Evolutionary conservation across 2,797 vertebrate genomes (phyloP).

Genomic region (Manis pentadactyla): DNA sequence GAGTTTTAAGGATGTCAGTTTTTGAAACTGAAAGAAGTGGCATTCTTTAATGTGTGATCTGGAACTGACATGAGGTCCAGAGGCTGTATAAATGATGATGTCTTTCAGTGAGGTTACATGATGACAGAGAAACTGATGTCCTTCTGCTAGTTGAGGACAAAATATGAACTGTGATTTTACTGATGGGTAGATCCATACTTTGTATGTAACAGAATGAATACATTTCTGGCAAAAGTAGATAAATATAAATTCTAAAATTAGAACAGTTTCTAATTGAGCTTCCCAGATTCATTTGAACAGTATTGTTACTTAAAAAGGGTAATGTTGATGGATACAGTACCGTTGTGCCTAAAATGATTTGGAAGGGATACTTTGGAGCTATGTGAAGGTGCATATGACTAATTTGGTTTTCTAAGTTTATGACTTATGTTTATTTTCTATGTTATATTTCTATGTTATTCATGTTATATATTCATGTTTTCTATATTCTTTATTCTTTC

Average conservation of each 20-base stretch:
- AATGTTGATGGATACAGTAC: background rate
- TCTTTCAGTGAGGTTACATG: background rate
- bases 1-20: background rate
- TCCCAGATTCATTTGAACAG: conserved; percentile 30
- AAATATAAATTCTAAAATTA: conserved; percentile 8
- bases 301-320: background rate
- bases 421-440: too few relatives aligned
- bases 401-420: too few relatives aligned
- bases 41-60: background rate
- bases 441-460: too few relatives aligned
- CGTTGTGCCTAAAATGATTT: conserved; percentile 15
- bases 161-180: background rate
- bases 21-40: background rate
- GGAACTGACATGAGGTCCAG: background rate
- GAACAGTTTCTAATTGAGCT: background rate
- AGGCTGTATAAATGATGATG: background rate
- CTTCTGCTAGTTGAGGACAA: background rate
- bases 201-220: background rate
- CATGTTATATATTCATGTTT: too few relatives aligned
- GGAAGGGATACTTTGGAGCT: background rate
- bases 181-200: background rate
- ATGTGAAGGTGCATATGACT: background rate
- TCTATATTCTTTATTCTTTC: too few relatives aligned
- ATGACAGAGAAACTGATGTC: background rate
- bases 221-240: conserved; percentile 18